These are phyloP conservation scores for Campoletis raptor DNA, from an alignment of 2,888 invertebrate species.

Conservation along the genomic window DNA sequence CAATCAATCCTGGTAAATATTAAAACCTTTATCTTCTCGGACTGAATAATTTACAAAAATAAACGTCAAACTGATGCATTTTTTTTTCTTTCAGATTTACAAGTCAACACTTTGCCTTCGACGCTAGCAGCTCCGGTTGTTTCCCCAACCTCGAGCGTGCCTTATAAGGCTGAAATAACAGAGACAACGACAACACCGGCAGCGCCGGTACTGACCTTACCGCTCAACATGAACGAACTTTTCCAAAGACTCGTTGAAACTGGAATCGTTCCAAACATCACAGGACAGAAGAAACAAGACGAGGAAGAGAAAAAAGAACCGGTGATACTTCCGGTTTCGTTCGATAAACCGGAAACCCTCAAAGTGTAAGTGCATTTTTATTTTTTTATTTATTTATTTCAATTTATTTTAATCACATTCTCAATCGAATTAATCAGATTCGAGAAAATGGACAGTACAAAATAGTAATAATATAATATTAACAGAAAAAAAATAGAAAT, in stretches of 20 bases:
- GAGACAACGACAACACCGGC: conserved; percentile 77
- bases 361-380: conserved; percentile 87
- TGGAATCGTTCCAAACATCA: conserved; percentile 89
- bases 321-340: conserved; percentile 88
- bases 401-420: too few relatives aligned
- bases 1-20: conserved; percentile 75
- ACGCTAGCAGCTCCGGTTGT: conserved; percentile 88
- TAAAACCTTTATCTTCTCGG: neutral
- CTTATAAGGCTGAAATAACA: conserved; percentile 79
- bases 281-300: conserved; percentile 78
- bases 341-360: conserved; percentile 90
- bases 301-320: conserved; percentile 80
- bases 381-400: too few relatives aligned
- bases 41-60: neutral
- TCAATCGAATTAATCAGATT: too few relatives aligned
- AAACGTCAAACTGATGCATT: conserved; percentile 24
- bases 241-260: conserved; percentile 94
- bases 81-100: conserved; percentile 77
- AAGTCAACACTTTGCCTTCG: conserved; percentile 89
- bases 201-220: conserved; percentile 81
- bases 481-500: too few relatives aligned
- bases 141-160: conserved; percentile 86
- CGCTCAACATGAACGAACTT: conserved; percentile 92
- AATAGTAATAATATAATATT: too few relatives aligned
- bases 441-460: too few relatives aligned